phyloP scores from a whole-genome alignment of 2,797 vertebrate species.

The Gambusia yucatana region DNA sequence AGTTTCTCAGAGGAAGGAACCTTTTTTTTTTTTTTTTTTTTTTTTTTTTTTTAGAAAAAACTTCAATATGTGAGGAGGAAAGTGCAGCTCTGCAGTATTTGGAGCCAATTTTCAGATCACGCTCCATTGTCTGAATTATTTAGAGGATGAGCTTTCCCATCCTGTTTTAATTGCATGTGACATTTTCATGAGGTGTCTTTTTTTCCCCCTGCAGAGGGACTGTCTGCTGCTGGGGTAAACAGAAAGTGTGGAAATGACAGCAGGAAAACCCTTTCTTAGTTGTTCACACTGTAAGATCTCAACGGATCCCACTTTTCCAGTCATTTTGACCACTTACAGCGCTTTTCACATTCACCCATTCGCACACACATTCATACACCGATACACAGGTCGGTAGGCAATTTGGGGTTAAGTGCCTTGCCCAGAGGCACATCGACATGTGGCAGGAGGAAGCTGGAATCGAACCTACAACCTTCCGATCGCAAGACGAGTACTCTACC shows the following conservation, averaged over 20 bases:
- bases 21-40: neutral
- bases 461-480: no score
- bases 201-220: slow-evolving; percentile 65
- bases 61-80: slow-evolving; percentile 21
- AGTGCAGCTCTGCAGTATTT: slow-evolving; percentile 62
- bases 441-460: no score
- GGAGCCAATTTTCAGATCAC: slow-evolving; percentile 66
- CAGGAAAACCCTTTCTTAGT: neutral
- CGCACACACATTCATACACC: no score
- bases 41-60: no score
- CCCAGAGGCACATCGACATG: no score
- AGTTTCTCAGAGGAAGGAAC: neutral
- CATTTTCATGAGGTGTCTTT: slow-evolving; percentile 77
- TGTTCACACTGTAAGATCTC: neutral
- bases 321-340: no score
- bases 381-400: no score
- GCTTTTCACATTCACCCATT: no score
- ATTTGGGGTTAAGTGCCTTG: no score
- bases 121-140: slow-evolving; percentile 79
- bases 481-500: no score
- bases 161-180: slow-evolving; percentile 80
- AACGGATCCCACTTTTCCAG: neutral
- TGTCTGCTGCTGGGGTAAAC: slow-evolving; percentile 62
- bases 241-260: slow-evolving; percentile 54
- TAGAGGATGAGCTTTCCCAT: slow-evolving; percentile 61